These are phyloP conservation scores for Cecidostiba fungosa DNA, from an alignment of 2,888 invertebrate species.

Conservation along the genomic window DNA sequence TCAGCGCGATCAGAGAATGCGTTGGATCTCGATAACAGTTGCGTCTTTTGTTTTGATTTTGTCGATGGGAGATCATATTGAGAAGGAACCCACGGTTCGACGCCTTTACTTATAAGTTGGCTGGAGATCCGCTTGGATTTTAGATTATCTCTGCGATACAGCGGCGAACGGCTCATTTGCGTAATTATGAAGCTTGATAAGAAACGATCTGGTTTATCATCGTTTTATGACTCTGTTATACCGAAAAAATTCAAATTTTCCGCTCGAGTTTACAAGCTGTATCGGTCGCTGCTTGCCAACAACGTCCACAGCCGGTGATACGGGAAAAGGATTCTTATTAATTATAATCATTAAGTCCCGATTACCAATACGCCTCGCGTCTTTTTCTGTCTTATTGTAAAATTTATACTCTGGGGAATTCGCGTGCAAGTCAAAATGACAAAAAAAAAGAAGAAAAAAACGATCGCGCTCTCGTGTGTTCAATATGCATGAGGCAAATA, in stretches of 20 bases:
- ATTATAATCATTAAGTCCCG: slow-evolving; percentile 38
- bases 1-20: neutral
- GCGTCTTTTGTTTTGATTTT: slow-evolving; percentile 27
- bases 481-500: slow-evolving; percentile 21
- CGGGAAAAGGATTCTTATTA: slow-evolving; percentile 33
- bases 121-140: slow-evolving; percentile 26
- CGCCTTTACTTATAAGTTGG: slow-evolving; percentile 40
- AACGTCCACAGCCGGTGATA: neutral
- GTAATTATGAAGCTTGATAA: slow-evolving; percentile 50
- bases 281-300: neutral
- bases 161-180: slow-evolving; percentile 37
- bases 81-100: slow-evolving; percentile 36
- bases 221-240: slow-evolving; percentile 35
- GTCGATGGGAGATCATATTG: neutral
- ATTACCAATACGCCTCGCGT: slow-evolving; percentile 10
- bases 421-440: neutral
- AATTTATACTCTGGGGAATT: slow-evolving; percentile 18
- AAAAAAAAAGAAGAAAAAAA: slow-evolving; percentile 1
- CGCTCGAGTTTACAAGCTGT: slow-evolving; percentile 6
- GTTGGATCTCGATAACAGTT: neutral
- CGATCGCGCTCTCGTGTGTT: neutral
- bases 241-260: slow-evolving; percentile 34
- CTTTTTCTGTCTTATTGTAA: slow-evolving; percentile 25
- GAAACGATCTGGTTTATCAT: slow-evolving; percentile 51
- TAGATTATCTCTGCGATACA: slow-evolving; percentile 39